Conservation (phyloP, 2,797 vertebrate species). For the Epinephelus coioides region DNA sequence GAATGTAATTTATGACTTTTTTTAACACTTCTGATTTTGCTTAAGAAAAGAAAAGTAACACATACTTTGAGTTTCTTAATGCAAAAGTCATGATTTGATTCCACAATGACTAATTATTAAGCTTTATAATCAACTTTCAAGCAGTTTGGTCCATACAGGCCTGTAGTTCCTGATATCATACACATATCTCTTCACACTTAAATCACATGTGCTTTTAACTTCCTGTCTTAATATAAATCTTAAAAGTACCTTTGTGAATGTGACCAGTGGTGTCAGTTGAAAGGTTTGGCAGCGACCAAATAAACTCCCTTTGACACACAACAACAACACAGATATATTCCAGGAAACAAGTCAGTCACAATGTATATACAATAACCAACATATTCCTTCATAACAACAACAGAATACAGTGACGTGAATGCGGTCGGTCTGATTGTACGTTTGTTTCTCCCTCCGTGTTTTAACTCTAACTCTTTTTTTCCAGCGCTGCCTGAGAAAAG, state of each 20-base stretch:
- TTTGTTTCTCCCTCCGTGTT: conserved; percentile 51
- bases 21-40: too few species aligned
- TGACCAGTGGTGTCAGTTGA: conserved; percentile 9
- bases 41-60: too few species aligned
- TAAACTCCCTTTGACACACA: conserved; percentile 35
- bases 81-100: too few species aligned
- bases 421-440: conserved; percentile 51
- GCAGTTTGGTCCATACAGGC: too few species aligned
- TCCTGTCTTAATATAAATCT: not conserved
- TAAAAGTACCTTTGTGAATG: not conserved
- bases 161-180: not conserved
- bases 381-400: conserved; percentile 45
- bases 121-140: too few species aligned
- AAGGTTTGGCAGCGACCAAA: conserved; percentile 13
- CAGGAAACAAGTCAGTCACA: conserved; percentile 55
- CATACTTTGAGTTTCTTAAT: too few species aligned
- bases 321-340: conserved; percentile 41
- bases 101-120: too few species aligned
- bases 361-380: conserved; percentile 23
- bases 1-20: too few species aligned
- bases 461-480: conserved; percentile 37
- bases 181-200: not conserved
- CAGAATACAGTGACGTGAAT: conserved; percentile 50
- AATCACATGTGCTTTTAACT: not conserved
- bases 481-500: conserved; percentile 42